A percentile compares a stretch with the other conserved stretches of the same genome.
Conservation (phyloP, 2,797 vertebrate genomes). For the Manis pentadactyla region DNA sequence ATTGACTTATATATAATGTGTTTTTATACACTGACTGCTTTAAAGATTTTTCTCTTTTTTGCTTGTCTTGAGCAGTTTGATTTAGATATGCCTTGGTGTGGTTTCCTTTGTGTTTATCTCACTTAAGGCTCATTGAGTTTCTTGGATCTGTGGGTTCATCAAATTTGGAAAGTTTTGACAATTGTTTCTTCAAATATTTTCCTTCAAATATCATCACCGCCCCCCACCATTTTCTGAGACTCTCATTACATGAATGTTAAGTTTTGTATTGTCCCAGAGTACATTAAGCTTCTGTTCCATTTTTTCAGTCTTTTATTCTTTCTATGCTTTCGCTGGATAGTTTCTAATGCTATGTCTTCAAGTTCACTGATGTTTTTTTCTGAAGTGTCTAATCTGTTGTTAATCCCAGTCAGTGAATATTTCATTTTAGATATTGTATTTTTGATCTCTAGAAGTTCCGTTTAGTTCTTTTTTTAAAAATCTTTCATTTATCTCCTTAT, state of each 20-base stretch:
- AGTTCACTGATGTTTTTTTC: conserved; percentile 30
- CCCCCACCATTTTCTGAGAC: not conserved
- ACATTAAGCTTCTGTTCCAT: not conserved
- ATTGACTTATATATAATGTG: not conserved
- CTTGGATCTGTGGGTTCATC: not conserved
- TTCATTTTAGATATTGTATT: conserved; percentile 11
- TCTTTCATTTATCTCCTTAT: not conserved
- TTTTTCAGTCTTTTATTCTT: not conserved
- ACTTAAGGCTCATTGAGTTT: not conserved
- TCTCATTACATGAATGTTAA: not conserved
- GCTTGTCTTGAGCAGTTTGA: not conserved
- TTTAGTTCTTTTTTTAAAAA: not conserved
- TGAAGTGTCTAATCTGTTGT: not conserved
- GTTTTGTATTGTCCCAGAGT: not conserved
- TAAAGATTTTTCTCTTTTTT: conserved; percentile 37
- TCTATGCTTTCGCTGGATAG: not conserved
- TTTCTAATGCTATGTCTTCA: not conserved
- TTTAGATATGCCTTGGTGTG: not conserved
- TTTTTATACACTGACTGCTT: not conserved
- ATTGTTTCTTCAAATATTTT: conserved; percentile 27
- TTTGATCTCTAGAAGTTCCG: conserved; percentile 42
- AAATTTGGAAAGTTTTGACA: conserved; percentile 15
- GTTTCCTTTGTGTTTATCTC: not conserved
- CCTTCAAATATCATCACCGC: not conserved
- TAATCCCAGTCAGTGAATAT: conserved; percentile 15